phyloP scores from a whole-genome alignment of 2,797 vertebrate species.

The Pteronotus mesoamericanus region DNA sequence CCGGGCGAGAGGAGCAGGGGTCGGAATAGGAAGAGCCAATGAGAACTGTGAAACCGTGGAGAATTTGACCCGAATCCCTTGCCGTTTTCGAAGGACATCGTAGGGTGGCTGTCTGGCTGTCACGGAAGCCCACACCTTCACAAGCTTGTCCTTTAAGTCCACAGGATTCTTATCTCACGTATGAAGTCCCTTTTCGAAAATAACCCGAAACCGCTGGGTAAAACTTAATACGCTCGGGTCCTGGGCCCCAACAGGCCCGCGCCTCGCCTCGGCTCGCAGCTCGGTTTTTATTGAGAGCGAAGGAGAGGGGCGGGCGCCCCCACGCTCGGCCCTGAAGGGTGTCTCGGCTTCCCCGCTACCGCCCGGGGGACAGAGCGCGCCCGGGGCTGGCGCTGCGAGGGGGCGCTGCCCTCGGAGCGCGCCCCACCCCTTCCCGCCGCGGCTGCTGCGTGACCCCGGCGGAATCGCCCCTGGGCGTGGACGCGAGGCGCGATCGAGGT shows the following conservation, averaged over 20 bases:
- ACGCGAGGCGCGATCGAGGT: background rate
- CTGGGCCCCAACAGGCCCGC: background rate
- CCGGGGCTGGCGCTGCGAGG: background rate
- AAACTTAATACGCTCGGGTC: background rate
- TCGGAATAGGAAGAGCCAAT: background rate
- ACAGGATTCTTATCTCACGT: background rate
- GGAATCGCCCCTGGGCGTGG: background rate
- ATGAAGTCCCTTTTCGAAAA: background rate
- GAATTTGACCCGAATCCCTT: background rate
- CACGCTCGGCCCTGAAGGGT: background rate
- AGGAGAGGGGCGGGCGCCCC: background rate
- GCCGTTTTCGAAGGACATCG: background rate
- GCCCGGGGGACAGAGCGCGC: background rate
- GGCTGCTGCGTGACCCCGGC: background rate
- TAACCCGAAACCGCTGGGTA: background rate
- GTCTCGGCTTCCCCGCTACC: background rate
- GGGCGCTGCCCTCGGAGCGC: accelerated
- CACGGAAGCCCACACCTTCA: background rate
- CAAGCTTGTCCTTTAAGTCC: background rate
- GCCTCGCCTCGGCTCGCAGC: background rate
- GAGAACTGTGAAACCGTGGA: background rate
- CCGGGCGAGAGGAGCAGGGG: background rate
- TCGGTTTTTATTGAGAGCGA: background rate
- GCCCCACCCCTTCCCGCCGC: no score
- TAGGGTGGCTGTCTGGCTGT: background rate